Percentiles rank a stretch among this genome's conserved stretches.
phyloP scores from a whole-genome alignment of 2,888 invertebrate species.

The Craniophora ligustri region DNA sequence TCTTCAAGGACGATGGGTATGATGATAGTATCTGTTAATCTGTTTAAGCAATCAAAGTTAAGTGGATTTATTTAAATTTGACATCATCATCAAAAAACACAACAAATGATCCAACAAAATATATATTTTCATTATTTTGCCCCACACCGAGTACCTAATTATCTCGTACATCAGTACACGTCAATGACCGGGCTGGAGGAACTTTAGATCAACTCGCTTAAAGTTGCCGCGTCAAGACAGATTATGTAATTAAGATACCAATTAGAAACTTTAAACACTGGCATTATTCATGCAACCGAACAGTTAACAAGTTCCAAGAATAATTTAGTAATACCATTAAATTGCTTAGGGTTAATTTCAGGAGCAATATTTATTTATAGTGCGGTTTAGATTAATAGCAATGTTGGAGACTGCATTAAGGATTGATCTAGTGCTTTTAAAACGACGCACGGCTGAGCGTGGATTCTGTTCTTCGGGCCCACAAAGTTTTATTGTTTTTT shows the following conservation, averaged over 20 bases:
- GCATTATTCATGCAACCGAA: slow-evolving; percentile 41
- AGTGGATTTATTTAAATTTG: too few species aligned
- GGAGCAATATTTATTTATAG: slow-evolving; percentile 4
- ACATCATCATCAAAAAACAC: too few species aligned
- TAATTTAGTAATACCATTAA: slow-evolving; percentile 27
- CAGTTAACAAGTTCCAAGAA: slow-evolving; percentile 36
- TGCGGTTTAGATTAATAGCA: too few species aligned
- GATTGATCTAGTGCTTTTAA: too few species aligned
- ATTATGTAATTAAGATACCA: slow-evolving; percentile 52
- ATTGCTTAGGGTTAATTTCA: slow-evolving; percentile 9
- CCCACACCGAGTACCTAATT: neutral
- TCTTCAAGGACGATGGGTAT: too few species aligned
- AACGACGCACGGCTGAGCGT: too few species aligned
- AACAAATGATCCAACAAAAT: neutral
- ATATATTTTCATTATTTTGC: neutral
- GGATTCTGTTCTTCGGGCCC: too few species aligned
- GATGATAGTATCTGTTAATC: too few species aligned
- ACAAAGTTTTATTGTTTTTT: too few species aligned
- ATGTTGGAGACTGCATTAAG: neutral
- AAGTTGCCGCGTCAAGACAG: slow-evolving; percentile 43
- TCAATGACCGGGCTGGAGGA: slow-evolving; percentile 16
- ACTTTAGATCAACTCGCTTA: slow-evolving; percentile 22
- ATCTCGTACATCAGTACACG: slow-evolving; percentile 19
- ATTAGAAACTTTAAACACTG: slow-evolving; percentile 47
- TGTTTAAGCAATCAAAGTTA: too few species aligned